These are phyloP conservation scores for Sylvietta virens DNA, from an alignment of 2,113 vertebrate genomes.

Conservation along the genomic window DNA sequence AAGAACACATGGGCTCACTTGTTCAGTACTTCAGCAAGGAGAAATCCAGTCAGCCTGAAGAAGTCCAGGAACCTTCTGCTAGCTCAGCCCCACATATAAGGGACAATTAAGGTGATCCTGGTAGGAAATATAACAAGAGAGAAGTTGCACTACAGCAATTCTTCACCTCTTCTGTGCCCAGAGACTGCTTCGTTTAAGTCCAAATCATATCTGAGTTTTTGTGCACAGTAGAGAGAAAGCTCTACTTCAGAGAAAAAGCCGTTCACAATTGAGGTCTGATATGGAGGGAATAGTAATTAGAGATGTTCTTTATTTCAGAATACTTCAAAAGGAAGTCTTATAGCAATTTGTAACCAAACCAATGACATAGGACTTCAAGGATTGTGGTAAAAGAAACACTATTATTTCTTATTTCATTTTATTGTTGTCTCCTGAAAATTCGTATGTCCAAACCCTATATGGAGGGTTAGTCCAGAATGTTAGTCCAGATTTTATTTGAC, in stretches of 20 bases:
- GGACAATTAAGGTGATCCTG: neutral
- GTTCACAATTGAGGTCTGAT: neutral
- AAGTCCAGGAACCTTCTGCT: neutral
- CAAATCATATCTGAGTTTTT: neutral
- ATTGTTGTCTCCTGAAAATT: neutral
- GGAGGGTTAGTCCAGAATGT: neutral
- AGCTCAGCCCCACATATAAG: accelerated
- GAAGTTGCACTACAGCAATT: neutral
- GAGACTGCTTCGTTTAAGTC: neutral
- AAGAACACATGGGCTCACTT: neutral
- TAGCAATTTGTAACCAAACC: neutral
- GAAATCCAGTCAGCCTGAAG: neutral
- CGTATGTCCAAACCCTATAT: neutral
- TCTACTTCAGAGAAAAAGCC: neutral
- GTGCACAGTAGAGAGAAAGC: neutral
- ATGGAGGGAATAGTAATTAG: neutral
- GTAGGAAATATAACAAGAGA: neutral
- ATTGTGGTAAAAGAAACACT: neutral
- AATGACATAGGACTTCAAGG: neutral
- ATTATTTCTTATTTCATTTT: neutral
- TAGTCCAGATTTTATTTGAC: neutral
- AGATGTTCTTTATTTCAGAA: neutral
- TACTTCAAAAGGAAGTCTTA: neutral
- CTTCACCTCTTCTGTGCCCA: neutral
- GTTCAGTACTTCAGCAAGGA: neutral